A percentile compares a stretch with the other conserved stretches of the same genome.
Conservation (phyloP, 2,113 vertebrate species). For the Neofelis nebulosa region DNA sequence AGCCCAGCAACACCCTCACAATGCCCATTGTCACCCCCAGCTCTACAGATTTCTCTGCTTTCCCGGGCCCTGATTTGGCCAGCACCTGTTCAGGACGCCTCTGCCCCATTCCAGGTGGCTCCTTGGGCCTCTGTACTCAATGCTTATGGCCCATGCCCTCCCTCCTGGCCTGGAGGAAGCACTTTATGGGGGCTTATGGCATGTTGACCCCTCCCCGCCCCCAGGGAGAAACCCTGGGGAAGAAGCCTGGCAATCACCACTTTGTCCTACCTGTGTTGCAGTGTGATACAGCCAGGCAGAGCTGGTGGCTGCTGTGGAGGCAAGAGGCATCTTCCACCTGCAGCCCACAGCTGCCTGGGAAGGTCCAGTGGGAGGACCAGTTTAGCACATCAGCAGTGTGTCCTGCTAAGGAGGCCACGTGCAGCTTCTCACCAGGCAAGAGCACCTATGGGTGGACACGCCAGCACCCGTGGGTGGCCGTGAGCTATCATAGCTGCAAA, state of each 20-base stretch:
- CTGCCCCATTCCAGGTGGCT: not conserved
- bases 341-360: not conserved
- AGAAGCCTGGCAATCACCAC: not conserved
- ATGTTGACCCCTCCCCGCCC: not conserved
- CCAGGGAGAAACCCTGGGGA: not conserved
- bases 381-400: accelerated
- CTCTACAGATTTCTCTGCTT: not conserved
- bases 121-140: not conserved
- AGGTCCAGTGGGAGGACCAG: not conserved
- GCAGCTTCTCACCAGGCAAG: not conserved
- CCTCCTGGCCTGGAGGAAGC: not conserved
- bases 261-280: not conserved
- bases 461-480: not conserved
- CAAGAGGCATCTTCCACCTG: not conserved
- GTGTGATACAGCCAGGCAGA: accelerated
- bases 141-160: not conserved
- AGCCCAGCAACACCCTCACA: too few relatives aligned
- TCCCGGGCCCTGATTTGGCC: too few relatives aligned
- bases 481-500: not conserved
- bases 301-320: not conserved
- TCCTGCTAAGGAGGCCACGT: not conserved
- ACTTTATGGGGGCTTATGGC: not conserved
- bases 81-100: not conserved
- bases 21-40: not conserved
- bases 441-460: not conserved